Conservation (phyloP, 2,797 vertebrate species). For the Darevskia mixta region DNA sequence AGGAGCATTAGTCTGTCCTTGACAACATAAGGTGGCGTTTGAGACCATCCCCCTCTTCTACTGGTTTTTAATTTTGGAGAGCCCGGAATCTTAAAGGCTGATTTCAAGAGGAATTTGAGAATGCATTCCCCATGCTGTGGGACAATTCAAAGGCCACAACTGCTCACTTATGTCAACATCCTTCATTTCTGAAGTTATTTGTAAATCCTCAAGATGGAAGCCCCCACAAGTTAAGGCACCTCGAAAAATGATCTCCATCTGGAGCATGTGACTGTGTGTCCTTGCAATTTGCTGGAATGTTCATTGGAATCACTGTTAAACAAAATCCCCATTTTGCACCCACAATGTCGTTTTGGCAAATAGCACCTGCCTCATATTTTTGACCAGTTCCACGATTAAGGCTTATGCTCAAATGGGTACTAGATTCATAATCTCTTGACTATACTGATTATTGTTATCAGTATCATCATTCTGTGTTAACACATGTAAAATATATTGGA, state of each 20-base stretch:
- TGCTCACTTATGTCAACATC: background rate
- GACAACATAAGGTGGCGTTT: background rate
- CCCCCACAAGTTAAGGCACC: background rate
- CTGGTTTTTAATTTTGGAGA: background rate
- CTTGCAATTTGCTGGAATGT: background rate
- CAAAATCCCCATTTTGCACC: background rate
- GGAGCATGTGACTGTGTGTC: background rate
- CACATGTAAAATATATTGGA: background rate
- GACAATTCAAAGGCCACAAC: background rate
- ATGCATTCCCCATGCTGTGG: background rate
- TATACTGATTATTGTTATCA: background rate
- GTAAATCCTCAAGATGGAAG: background rate
- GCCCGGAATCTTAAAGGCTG: background rate
- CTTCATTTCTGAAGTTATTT: background rate
- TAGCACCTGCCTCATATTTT: background rate
- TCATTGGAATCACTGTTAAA: no score
- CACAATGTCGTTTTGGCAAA: background rate
- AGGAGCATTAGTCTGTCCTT: background rate
- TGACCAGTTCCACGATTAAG: background rate
- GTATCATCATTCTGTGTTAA: background rate
- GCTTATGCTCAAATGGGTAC: background rate
- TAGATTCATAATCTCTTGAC: background rate
- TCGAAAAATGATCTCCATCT: background rate
- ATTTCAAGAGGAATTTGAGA: background rate
- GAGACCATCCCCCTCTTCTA: background rate